These are phyloP conservation scores for Phainopepla nitens DNA, from an alignment of 2,113 vertebrate species.

Conservation along the genomic window DNA sequence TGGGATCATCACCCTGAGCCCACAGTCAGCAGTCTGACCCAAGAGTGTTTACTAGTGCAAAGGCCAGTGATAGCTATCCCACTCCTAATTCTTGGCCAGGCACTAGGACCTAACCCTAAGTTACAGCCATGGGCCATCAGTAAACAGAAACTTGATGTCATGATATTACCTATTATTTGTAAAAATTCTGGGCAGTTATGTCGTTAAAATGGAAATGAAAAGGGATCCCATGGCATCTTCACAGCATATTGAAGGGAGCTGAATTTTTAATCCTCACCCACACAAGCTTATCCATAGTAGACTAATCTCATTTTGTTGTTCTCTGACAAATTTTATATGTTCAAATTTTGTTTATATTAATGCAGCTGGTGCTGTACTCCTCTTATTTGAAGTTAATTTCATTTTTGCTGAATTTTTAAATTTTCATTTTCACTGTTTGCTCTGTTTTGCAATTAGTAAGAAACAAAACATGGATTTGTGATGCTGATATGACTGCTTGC, in stretches of 20 bases:
- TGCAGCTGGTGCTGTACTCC: neutral
- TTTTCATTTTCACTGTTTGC: neutral
- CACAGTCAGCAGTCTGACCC: neutral
- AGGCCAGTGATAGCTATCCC: neutral
- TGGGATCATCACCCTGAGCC: accelerated
- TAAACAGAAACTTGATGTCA: neutral
- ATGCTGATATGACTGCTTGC: neutral
- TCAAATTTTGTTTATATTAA: neutral
- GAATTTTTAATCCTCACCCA: neutral
- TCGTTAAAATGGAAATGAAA: neutral
- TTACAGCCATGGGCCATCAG: neutral
- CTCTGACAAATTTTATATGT: neutral
- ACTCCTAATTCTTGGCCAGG: neutral
- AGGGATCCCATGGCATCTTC: neutral
- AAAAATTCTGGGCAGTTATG: neutral
- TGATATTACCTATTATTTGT: neutral
- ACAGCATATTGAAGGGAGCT: neutral
- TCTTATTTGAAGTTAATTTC: neutral
- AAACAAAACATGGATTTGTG: neutral
- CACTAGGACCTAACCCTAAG: neutral
- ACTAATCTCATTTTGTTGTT: neutral
- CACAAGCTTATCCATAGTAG: neutral
- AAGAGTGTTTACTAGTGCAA: neutral
- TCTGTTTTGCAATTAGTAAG: neutral
- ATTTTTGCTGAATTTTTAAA: neutral